phyloP scores from a whole-genome alignment of 2,113 vertebrate genomes.

The Isichthys henryi region DNA sequence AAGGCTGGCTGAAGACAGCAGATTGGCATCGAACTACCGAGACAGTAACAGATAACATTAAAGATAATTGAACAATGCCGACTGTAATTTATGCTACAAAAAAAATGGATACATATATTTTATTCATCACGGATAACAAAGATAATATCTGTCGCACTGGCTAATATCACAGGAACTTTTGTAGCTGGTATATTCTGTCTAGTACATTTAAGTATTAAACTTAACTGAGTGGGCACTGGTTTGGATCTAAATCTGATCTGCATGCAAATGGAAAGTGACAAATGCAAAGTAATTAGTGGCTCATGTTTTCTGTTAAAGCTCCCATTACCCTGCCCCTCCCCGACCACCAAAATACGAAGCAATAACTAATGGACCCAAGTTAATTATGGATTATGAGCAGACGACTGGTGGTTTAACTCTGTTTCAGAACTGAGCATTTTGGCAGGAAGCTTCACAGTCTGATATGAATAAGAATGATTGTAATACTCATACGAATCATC shows the following conservation, averaged over 20 bases:
- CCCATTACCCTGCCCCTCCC: not conserved
- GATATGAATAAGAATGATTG: not conserved
- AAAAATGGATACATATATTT: not conserved
- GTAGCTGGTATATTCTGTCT: not conserved
- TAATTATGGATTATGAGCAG: constrained; percentile 6
- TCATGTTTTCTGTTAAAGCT: constrained; percentile 1
- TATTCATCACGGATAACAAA: not conserved
- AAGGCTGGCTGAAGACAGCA: constrained; percentile 26
- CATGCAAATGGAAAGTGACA: constrained; percentile 2
- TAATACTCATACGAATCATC: not conserved
- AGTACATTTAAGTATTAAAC: not conserved
- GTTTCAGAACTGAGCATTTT: not conserved
- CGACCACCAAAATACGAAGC: not conserved
- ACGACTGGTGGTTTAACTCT: not conserved
- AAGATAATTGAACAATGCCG: not conserved
- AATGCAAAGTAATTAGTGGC: not conserved
- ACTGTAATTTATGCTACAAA: not conserved
- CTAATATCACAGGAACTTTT: not conserved
- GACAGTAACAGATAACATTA: not conserved
- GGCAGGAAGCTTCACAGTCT: not conserved
- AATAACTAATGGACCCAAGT: not conserved
- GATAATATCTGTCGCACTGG: not conserved
- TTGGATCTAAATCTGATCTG: not conserved
- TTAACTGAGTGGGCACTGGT: not conserved
- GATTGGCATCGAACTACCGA: not conserved